Percentiles rank a stretch among this genome's conserved stretches.
Conservation (phyloP, 2,113 vertebrate genomes). For the Blennius ocellaris region DNA sequence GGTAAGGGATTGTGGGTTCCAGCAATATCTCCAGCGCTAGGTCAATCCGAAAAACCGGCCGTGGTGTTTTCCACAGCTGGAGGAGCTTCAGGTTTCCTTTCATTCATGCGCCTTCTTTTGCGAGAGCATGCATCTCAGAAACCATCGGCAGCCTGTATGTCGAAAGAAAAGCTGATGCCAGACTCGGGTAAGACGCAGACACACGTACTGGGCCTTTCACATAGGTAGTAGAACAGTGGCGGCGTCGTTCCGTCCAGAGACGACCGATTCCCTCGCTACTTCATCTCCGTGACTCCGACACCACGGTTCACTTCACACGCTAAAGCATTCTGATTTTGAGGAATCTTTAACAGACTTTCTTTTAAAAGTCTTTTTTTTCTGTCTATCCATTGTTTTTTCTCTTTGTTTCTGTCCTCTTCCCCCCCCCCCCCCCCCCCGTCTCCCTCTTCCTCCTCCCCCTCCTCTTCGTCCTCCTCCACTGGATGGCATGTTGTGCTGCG, state of each 20-base stretch:
- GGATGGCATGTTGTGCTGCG: conserved; percentile 89
- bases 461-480: conserved; percentile 73
- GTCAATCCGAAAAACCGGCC: background rate
- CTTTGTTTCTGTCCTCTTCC: conserved; percentile 77
- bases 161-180: conserved; percentile 82
- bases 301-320: conserved; percentile 37
- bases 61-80: conserved; percentile 32
- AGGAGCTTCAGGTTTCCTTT: conserved; percentile 6
- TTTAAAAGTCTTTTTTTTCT: conserved; percentile 84
- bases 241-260: conserved; percentile 15
- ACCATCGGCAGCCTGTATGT: conserved; percentile 84
- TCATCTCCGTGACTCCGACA: conserved; percentile 32
- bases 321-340: conserved; percentile 39
- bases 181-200: conserved; percentile 83
- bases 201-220: background rate
- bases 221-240: conserved; percentile 5
- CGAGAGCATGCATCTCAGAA: conserved; percentile 52
- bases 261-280: conserved; percentile 4
- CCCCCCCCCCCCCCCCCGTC: conserved; percentile 58
- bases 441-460: conserved; percentile 58
- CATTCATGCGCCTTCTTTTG: conserved; percentile 32
- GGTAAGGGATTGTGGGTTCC: too few species aligned
- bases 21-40: too few species aligned
- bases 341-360: background rate
- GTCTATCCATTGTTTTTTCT: conserved; percentile 83